Conservation (phyloP, 2,888 invertebrate species). For the Plemyria rubiginata region DNA sequence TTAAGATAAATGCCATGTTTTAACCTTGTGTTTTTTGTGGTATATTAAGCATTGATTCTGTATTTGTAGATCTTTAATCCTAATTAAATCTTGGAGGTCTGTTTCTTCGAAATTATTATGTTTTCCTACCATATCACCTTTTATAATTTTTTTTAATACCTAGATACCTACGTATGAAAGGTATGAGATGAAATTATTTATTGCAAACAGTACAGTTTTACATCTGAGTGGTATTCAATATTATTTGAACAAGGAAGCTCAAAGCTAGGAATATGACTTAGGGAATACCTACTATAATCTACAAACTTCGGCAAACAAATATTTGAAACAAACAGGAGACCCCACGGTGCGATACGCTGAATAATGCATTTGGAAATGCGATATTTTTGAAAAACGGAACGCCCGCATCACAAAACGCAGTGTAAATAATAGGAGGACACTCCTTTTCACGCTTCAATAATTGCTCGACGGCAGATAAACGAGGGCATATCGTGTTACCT, state of each 20-base stretch:
- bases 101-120: constrained; percentile 3
- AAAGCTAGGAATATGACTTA: neutral
- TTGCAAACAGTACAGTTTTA: no score
- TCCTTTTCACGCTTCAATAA: constrained; percentile 86
- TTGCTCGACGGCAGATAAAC: constrained; percentile 85
- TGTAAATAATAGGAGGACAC: constrained; percentile 83
- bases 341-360: constrained; percentile 29
- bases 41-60: constrained; percentile 33
- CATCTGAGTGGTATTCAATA: neutral
- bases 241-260: neutral
- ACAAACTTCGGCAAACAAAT: constrained; percentile 9
- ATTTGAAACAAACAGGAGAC: constrained; percentile 27
- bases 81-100: constrained; percentile 24
- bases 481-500: constrained; percentile 75
- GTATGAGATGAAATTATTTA: no score
- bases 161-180: no score
- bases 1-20: constrained; percentile 62
- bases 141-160: neutral
- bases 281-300: neutral
- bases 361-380: constrained; percentile 70
- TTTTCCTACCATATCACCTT: neutral
- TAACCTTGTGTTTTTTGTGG: constrained; percentile 54
- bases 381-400: constrained; percentile 79
- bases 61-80: constrained; percentile 36
- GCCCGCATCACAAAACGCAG: constrained; percentile 82